These are phyloP conservation scores for Pyrocoelia pectoralis DNA, from an alignment of 2,888 invertebrate species.

Conservation along the genomic window DNA sequence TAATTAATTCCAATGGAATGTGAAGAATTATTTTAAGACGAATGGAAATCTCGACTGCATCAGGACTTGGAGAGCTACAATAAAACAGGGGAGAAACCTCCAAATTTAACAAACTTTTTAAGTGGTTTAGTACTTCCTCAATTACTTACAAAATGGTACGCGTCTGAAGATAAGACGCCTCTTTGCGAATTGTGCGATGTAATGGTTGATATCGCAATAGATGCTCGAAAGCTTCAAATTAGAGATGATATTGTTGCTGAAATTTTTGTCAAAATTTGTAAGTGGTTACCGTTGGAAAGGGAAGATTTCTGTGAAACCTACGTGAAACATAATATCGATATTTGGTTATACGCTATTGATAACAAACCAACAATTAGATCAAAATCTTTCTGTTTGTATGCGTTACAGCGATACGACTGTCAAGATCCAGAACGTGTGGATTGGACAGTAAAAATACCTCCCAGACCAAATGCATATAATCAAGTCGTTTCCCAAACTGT, in stretches of 20 bases:
- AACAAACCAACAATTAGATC: conserved; percentile 59
- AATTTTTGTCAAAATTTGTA: neutral
- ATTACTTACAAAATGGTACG: neutral
- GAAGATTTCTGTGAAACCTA: conserved; percentile 42
- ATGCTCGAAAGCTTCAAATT: neutral
- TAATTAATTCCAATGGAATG: too few relatives aligned
- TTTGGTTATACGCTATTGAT: conserved; percentile 66
- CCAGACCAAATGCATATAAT: neutral
- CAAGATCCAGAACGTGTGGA: conserved; percentile 30
- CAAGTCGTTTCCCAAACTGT: too few relatives aligned
- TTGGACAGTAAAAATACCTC: conserved; percentile 47
- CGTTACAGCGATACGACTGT: conserved; percentile 61
- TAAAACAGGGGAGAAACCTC: too few relatives aligned
- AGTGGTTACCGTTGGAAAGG: conserved; percentile 53
- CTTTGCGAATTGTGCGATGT: conserved; percentile 39
- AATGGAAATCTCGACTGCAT: too few relatives aligned
- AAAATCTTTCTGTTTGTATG: conserved; percentile 64
- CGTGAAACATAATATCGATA: conserved; percentile 64
- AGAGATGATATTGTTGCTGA: neutral
- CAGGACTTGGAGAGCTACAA: too few relatives aligned
- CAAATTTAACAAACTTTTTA: too few relatives aligned
- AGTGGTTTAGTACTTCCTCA: neutral
- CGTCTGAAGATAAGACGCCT: conserved; percentile 11
- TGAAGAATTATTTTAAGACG: too few relatives aligned
- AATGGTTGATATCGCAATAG: neutral